Base-by-base conservation (phyloP, 2,888 invertebrate species). In the Germaria angustata region DNA sequence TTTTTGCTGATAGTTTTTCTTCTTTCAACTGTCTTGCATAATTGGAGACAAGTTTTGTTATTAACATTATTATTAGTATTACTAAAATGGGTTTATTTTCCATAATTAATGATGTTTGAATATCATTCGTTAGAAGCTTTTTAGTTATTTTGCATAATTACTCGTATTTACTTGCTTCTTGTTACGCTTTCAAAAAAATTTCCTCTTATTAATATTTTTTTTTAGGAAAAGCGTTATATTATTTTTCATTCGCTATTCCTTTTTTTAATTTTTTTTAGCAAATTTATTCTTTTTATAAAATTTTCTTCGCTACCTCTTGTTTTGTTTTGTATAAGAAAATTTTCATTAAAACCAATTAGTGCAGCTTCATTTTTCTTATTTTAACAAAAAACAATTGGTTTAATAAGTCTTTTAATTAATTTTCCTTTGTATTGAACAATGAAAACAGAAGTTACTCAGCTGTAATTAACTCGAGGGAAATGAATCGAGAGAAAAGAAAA, bases 61-160 rank as follows among this genome's bases (percentile, higher is more conserved):
- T 73, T 53, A 39, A 15, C 24, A 46, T 46, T 17, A 13, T 34
- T 36, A 46, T 46, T 44, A 13, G n/a, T 32, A n/a, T 17, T 17
- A 24, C 20, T 24, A 15, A 63, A 55, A 11, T 6, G 15, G 3
- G 11, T 15, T 53, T 49, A 17, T 41, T 77, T 61, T 61, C n/a
- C 22, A 24, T n/a, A 69, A 61, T 61, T 61, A 77, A 77, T 68
- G 32, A 17, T 59, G 76, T 68, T 77, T 49, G 28, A 51, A 59
- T 32, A 41, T 39, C 22, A 66, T 57, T 76, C 65, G 36, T 65
- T 49, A n/a, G 24, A 1, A 28, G 15, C 13, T 59, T 72, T 49
- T 36, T 1, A 13, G 1, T 15, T 28, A 6, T 0, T 55, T 32
- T 32, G 3, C 15, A 15, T 28, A n/a, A n/a, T n/a, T n/a, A n/a